These are phyloP conservation scores for Rynchops niger DNA, from an alignment of 2,113 vertebrate genomes.

Conservation along the genomic window DNA sequence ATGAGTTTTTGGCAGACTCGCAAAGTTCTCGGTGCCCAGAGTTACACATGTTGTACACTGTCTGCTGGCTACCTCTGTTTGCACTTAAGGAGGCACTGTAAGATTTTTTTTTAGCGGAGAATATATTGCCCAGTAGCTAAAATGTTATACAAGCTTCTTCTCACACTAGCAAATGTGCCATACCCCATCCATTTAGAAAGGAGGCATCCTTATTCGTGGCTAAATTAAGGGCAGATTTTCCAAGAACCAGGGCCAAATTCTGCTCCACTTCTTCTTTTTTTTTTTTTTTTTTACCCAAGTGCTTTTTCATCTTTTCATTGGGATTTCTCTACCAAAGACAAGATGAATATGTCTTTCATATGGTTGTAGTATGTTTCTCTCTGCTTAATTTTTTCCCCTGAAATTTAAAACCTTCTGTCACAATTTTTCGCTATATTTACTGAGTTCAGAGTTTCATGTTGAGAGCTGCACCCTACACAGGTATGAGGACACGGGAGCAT, in stretches of 20 bases:
- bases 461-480: not conserved
- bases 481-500: not conserved
- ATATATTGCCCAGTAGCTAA: slow-evolving; percentile 8
- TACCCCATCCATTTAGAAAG: slow-evolving; percentile 6
- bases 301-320: not conserved
- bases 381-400: not conserved
- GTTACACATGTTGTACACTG: slow-evolving; percentile 18
- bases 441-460: not conserved
- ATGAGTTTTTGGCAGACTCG: slow-evolving; percentile 21
- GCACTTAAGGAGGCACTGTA: slow-evolving; percentile 34
- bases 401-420: slow-evolving; percentile 14
- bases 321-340: not conserved
- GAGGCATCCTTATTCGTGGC: not conserved
- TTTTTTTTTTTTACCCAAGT: not conserved
- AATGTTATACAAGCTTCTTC: not conserved
- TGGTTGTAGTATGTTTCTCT: not conserved
- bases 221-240: slow-evolving; percentile 55
- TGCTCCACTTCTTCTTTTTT: not conserved
- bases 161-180: not conserved
- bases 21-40: slow-evolving; percentile 8
- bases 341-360: not conserved
- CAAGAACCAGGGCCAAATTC: not conserved
- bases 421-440: slow-evolving; percentile 2
- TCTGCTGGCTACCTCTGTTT: slow-evolving; percentile 6
- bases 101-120: not conserved